Evolutionary conservation across 2,888 invertebrate genomes (phyloP), one percentile per base, ranked within the genome.

Genomic region (Eremobia ochroleuca): DNA sequence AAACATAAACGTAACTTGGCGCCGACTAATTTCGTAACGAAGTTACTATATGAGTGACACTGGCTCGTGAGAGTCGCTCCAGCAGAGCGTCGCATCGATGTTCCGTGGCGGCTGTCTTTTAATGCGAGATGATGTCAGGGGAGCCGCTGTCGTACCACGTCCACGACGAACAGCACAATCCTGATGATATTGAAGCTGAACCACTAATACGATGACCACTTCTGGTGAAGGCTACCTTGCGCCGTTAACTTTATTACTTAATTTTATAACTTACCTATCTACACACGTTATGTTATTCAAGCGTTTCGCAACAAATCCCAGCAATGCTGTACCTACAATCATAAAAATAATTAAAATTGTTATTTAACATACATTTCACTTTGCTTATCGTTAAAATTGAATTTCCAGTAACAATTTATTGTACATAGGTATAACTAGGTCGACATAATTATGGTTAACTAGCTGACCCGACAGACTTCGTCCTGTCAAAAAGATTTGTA

Each of bases 351-450:
- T n/a, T 59, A 34, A 73, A 70, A 61, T 55, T 18, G n/a, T 65
- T 78, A 49, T 62, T 72, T 59, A 31, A 70, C 34, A 65, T 40
- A 59, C n/a, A 69, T 79, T 78, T 67, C 62, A 69, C 40, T 68
- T 83, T 37, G 46, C 72, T 75, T 84, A 84, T 80, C 85, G 25
- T 25, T 25, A 40, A n/a, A 79, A 82, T 66, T 68, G n/a, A n/a
- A n/a, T n/a, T n/a, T 49, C 66, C 21, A 58, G 1, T 40, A 65
- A 68, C 18, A 28, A 46, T 49, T 49, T 52, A 25, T n/a, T n/a
- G n/a, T n/a, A n/a, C n/a, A n/a, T n/a, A n/a, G n/a, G n/a, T 58
- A 15, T 40, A 82, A 46, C 58, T 83, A 52, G 84, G 79, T 67
- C 73, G 65, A 61, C n/a, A 40, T 61, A n/a, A n/a, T n/a, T n/a